Evolutionary conservation across 2,888 invertebrate species (phyloP).

Genomic region (Drosophila multiciliata): DNA sequence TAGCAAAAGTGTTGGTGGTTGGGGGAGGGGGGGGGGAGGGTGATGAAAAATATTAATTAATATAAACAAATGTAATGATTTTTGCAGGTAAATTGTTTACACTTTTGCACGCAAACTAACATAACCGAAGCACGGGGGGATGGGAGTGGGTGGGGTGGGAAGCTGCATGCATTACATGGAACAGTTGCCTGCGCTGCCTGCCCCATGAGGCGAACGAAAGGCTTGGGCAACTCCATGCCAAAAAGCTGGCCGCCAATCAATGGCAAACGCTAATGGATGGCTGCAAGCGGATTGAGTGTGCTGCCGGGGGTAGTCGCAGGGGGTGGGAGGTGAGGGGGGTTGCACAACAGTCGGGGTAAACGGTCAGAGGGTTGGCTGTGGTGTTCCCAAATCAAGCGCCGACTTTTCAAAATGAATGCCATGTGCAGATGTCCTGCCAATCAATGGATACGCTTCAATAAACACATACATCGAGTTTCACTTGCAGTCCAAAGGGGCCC

Average conservation of each 20-base stretch:
- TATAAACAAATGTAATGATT: slow-evolving; percentile 67
- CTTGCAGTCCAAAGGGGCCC: slow-evolving; percentile 37
- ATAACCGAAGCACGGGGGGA: background rate
- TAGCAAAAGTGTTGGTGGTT: background rate
- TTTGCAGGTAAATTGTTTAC: slow-evolving; percentile 58
- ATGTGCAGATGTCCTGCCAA: slow-evolving; percentile 85
- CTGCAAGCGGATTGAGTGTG: background rate
- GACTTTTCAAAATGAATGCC: slow-evolving; percentile 82
- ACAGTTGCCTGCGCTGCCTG: background rate
- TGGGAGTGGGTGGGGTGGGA: background rate
- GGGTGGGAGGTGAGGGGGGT: background rate
- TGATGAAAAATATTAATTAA: slow-evolving; percentile 69
- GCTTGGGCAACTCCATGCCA: slow-evolving; percentile 25
- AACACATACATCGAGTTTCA: slow-evolving; percentile 74
- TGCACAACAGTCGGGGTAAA: background rate
- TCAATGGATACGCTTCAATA: slow-evolving; percentile 83
- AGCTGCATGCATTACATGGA: background rate
- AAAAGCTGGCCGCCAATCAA: slow-evolving; percentile 62
- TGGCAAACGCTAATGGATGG: slow-evolving; percentile 40
- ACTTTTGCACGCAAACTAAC: slow-evolving; percentile 59
- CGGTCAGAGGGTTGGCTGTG: background rate
- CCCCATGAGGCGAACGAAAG: background rate
- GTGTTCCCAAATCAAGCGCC: slow-evolving; percentile 41
- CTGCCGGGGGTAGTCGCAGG: background rate
- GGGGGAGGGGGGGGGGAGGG: no score